These are phyloP conservation scores for Callaeas wilsoni DNA, from an alignment of 2,113 vertebrate genomes.

Conservation along the genomic window DNA sequence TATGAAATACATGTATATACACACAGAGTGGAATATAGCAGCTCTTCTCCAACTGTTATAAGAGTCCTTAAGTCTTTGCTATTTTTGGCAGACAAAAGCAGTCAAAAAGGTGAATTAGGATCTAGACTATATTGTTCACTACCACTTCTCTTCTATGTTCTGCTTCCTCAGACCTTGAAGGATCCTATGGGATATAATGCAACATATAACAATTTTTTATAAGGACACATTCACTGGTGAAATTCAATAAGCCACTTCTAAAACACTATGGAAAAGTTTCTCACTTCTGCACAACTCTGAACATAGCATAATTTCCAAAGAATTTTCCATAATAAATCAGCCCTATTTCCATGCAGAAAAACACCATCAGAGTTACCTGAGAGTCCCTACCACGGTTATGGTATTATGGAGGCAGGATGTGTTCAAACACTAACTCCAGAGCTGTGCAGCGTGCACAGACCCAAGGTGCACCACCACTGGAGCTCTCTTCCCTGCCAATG, in stretches of 20 bases:
- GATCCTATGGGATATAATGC: rapidly evolving
- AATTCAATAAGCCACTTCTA: background rate
- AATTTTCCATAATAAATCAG: background rate
- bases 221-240: background rate
- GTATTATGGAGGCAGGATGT: rapidly evolving
- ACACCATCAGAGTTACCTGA: no score
- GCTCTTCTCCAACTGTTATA: background rate
- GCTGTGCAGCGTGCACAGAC: background rate
- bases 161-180: background rate
- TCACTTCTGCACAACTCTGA: background rate
- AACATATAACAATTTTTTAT: background rate
- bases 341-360: background rate
- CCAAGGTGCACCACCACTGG: background rate
- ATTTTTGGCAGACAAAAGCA: background rate
- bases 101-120: background rate
- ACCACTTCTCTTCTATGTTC: background rate
- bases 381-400: background rate
- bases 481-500: background rate
- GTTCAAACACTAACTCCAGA: background rate
- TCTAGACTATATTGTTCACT: background rate
- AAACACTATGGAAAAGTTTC: background rate
- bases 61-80: background rate
- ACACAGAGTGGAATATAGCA: background rate
- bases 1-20: background rate
- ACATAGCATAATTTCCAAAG: background rate